phyloP scores from a whole-genome alignment of 2,888 invertebrate genomes.

The Xiphydria camelus region DNA sequence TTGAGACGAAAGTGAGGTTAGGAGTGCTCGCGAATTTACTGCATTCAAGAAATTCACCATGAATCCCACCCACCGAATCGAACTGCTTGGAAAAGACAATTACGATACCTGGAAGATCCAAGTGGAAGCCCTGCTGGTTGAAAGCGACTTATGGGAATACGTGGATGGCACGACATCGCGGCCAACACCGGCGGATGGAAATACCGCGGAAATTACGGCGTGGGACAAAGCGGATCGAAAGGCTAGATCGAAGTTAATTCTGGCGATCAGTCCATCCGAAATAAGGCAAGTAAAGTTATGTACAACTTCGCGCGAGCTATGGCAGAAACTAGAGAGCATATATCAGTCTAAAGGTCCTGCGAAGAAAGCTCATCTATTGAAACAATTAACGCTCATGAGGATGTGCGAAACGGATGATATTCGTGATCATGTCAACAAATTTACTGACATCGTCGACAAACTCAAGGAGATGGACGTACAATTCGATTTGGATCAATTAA shows the following conservation, averaged over 20 bases:
- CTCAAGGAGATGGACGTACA: slow-evolving; percentile 18
- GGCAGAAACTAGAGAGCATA: slow-evolving; percentile 13
- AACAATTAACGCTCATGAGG: slow-evolving; percentile 16
- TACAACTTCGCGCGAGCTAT: slow-evolving; percentile 30
- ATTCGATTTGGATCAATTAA: too few relatives aligned
- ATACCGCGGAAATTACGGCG: neutral
- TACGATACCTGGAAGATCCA: neutral
- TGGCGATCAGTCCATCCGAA: slow-evolving; percentile 11
- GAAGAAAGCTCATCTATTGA: slow-evolving; percentile 19
- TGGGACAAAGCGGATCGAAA: slow-evolving; percentile 8
- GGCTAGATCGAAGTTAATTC: slow-evolving; percentile 8
- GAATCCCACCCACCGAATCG: too few relatives aligned
- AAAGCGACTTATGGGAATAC: slow-evolving; percentile 17
- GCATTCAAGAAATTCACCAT: too few relatives aligned
- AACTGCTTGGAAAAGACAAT: too few relatives aligned
- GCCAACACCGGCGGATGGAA: neutral
- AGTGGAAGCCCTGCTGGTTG: slow-evolving; percentile 1
- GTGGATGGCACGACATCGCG: slow-evolving; percentile 11
- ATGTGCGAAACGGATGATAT: slow-evolving; percentile 17
- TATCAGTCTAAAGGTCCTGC: slow-evolving; percentile 21
- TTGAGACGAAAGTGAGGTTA: too few relatives aligned
- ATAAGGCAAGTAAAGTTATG: slow-evolving; percentile 18
- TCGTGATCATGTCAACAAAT: slow-evolving; percentile 17
- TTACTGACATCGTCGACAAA: slow-evolving; percentile 21
- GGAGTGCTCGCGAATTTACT: too few relatives aligned